Base-by-base conservation (phyloP, 2,797 vertebrate species). In the Sternotherus odoratus region DNA sequence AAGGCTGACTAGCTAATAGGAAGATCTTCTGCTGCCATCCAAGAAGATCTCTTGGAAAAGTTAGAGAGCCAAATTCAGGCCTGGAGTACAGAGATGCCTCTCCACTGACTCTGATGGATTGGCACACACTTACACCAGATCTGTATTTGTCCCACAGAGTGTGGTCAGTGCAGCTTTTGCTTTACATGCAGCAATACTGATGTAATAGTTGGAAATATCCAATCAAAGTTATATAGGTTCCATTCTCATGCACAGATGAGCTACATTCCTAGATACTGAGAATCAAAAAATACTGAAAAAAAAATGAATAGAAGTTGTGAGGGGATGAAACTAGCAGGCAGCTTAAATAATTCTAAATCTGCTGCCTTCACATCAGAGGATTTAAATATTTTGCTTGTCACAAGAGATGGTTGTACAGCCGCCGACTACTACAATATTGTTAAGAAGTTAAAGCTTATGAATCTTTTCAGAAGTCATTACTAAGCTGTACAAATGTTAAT, bases 301-400 rank as follows among this genome's bases (percentile, higher is more conserved):
- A 94, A 89, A 81, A 89, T 95, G 95, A 83, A 84, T 57, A 80
- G 85, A 92, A 92, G 36, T 23, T 95, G 17, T 82, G 84, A 94
- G 78, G 30, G 56, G n/a, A 51, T 75, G 13, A 95, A 94, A 89
- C 69, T 94, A 7, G 92, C 88, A 74, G 53, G 87, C 78, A 63
- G 33, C 66, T 88, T 95, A 94, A 87, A 7, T 94, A 97, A 97
- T 96, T 96, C 77, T 95, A 92, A 97, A 85, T 96, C 79, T 97
- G 75, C 82, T 96, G 82, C 84, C 86, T 95, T 97, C 88, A 13
- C 57, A 66, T 95, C 84, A 93, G 77, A 97, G 57, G 51, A 95
- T 96, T 97, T 97, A 91, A 93, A 88, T 98, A 83, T 96, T 95
- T 94, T 93, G 36, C 82, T 86, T 88, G 75, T 60, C 95, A 93